Conservation (phyloP, 2,888 invertebrate genomes). For the Rotaria magnacalcarata region DNA sequence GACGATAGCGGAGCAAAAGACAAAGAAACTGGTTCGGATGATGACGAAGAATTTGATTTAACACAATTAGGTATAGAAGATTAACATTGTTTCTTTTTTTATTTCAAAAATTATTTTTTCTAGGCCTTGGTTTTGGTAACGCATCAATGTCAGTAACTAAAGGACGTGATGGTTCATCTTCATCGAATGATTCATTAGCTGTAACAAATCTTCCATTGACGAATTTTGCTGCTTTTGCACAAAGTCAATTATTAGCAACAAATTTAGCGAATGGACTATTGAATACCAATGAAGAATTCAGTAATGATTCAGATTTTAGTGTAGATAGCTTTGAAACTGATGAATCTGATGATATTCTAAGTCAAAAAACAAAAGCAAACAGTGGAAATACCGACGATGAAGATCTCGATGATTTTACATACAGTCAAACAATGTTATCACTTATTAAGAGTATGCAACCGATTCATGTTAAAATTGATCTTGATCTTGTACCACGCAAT, state of each 20-base stretch:
- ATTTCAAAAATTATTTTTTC: background rate
- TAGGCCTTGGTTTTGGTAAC: conserved; percentile 1
- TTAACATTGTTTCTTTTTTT: too few relatives aligned
- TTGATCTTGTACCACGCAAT: background rate
- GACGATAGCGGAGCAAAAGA: conserved; percentile 29
- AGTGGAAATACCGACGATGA: background rate
- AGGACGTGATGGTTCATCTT: background rate
- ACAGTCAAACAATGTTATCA: conserved; percentile 32
- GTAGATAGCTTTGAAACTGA: background rate
- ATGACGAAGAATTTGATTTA: conserved; percentile 34
- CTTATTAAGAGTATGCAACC: conserved; percentile 19
- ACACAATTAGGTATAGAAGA: background rate
- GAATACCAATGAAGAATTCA: background rate
- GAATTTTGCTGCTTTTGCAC: conserved; percentile 15
- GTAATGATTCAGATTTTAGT: conserved; percentile 6
- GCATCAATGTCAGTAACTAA: background rate
- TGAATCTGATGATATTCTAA: conserved; percentile 5
- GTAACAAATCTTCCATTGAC: background rate
- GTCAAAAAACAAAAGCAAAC: background rate
- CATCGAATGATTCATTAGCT: background rate
- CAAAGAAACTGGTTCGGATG: background rate
- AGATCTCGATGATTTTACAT: conserved; percentile 29
- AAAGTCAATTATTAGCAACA: conserved; percentile 1
- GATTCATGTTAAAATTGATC: background rate
- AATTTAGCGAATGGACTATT: background rate